Conservation (phyloP, 2,113 vertebrate genomes). For the Petaurus breviceps region DNA sequence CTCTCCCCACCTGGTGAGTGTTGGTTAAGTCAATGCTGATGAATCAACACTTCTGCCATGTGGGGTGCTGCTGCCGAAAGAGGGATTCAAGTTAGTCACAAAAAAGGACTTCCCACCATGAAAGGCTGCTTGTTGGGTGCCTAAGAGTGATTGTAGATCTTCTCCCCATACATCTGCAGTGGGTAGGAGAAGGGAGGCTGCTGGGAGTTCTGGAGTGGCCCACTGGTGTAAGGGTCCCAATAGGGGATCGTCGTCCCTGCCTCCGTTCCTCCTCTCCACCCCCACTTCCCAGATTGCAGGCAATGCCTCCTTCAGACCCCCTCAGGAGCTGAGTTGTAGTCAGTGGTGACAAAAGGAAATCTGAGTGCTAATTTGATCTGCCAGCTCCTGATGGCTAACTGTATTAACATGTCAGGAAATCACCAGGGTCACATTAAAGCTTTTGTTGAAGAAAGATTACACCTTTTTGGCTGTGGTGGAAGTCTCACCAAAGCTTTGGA, state of each 20-base stretch:
- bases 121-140: background rate
- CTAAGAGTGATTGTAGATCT: background rate
- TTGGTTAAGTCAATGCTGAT: background rate
- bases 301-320: background rate
- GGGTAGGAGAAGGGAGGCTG: background rate
- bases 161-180: background rate
- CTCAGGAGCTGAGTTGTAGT: background rate
- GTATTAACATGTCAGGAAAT: background rate
- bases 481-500: accelerated
- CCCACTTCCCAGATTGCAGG: background rate
- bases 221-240: background rate
- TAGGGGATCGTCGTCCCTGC: background rate
- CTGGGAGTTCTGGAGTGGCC: background rate
- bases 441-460: background rate
- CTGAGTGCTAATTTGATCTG: background rate
- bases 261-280: accelerated
- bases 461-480: background rate
- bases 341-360: background rate
- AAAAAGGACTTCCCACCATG: background rate
- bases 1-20: background rate
- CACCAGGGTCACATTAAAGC: accelerated
- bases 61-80: background rate
- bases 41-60: background rate
- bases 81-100: background rate
- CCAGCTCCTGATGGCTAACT: accelerated